These are phyloP conservation scores for Morus bassanus DNA, from an alignment of 2,797 vertebrate species.

Conservation along the genomic window DNA sequence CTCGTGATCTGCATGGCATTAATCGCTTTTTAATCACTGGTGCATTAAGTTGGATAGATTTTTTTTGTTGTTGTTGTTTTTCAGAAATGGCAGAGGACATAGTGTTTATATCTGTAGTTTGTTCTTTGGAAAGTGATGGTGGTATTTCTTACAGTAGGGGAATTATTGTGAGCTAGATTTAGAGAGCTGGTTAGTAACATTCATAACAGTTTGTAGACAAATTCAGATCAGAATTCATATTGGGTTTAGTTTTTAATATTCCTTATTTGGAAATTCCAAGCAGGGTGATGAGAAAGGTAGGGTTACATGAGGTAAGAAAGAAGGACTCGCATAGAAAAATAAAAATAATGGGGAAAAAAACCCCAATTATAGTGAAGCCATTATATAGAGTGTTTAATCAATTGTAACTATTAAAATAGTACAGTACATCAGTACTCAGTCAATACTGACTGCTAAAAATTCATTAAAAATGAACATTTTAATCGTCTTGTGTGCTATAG, in stretches of 20 bases:
- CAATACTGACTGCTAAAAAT: neutral
- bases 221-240: neutral
- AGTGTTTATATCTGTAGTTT: neutral
- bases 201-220: neutral
- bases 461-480: neutral
- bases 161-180: neutral
- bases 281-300: neutral
- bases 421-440: neutral
- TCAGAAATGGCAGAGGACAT: neutral
- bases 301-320: neutral
- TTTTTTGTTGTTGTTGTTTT: too few relatives aligned
- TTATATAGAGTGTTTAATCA: neutral
- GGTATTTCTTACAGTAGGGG: neutral
- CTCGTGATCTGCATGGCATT: neutral
- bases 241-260: neutral
- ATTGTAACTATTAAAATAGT: neutral
- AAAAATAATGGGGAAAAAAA: fast-evolving
- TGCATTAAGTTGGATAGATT: neutral
- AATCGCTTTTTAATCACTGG: neutral
- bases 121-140: neutral
- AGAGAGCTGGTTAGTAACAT: neutral
- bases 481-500: neutral
- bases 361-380: neutral
- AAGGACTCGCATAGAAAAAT: neutral
- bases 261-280: neutral